Evolutionary conservation across 2,888 invertebrate species (phyloP).

Genomic region (Odontocolon sp.): DNA sequence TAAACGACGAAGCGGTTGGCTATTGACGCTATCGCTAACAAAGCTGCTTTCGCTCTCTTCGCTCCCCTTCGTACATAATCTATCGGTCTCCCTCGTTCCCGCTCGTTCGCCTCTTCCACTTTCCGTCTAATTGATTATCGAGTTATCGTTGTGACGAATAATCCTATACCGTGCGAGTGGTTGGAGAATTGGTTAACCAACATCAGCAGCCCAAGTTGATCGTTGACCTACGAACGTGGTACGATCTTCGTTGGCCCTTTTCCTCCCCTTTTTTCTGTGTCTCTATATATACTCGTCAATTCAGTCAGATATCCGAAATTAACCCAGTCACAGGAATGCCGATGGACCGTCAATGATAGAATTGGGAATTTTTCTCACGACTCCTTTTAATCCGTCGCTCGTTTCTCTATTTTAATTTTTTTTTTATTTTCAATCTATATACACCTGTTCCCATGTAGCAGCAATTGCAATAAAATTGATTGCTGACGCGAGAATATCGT

Average conservation of each 20-base stretch:
- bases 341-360: too few species aligned
- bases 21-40: conserved; percentile 33
- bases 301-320: too few species aligned
- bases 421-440: neutral
- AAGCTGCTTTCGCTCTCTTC: conserved; percentile 9
- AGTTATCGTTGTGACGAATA: conserved; percentile 73
- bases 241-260: neutral
- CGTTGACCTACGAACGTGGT: conserved; percentile 57
- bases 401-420: neutral
- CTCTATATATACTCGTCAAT: too few species aligned
- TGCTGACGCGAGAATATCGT: conserved; percentile 18
- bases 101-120: neutral
- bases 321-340: too few species aligned
- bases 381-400: neutral
- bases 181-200: conserved; percentile 62
- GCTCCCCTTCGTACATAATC: conserved; percentile 66
- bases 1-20: conserved; percentile 36
- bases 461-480: conserved; percentile 42
- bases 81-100: conserved; percentile 46
- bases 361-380: too few species aligned
- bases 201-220: conserved; percentile 66
- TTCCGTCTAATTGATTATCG: conserved; percentile 75
- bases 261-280: neutral
- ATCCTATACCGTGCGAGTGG: conserved; percentile 49
- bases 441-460: neutral